phyloP scores from a whole-genome alignment of 1,140 invertebrate genomes.

The Hypothenemus hampei region DNA sequence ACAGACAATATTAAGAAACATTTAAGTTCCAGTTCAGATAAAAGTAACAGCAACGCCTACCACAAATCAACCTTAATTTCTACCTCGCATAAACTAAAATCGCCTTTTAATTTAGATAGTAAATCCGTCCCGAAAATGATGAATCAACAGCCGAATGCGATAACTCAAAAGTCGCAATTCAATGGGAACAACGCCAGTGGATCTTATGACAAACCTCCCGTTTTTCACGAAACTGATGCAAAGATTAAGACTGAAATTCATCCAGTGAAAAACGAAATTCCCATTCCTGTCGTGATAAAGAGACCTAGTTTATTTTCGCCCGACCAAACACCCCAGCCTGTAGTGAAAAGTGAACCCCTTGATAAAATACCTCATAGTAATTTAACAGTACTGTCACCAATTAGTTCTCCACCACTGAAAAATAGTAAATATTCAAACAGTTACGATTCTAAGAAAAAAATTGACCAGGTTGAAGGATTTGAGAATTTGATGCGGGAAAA shows the following conservation, averaged over 20 bases:
- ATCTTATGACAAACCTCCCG: constrained; percentile 11
- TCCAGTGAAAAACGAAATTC: constrained; percentile 33
- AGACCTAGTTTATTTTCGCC: constrained; percentile 51
- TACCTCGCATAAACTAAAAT: constrained; percentile 43
- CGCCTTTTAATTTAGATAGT: constrained; percentile 37
- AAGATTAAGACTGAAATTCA: constrained; percentile 30
- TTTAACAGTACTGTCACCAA: constrained; percentile 30
- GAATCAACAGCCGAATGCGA: constrained; percentile 2
- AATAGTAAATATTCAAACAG: constrained; percentile 38
- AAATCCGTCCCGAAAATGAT: constrained; percentile 42
- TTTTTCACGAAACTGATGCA: constrained; percentile 17
- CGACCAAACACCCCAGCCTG: constrained; percentile 44
- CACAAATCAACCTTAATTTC: constrained; percentile 32
- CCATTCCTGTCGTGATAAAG: constrained; percentile 36
- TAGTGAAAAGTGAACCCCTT: constrained; percentile 6
- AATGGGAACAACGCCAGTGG: constrained; percentile 36
- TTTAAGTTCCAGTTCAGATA: constrained; percentile 33
- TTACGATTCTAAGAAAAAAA: constrained; percentile 44
- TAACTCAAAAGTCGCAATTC: constrained; percentile 22
- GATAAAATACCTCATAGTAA: constrained; percentile 12
- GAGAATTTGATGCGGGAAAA: constrained; percentile 44
- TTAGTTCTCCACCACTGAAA: constrained; percentile 34
- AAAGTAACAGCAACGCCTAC: constrained; percentile 32
- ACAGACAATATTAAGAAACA: constrained; percentile 38
- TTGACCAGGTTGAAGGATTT: constrained; percentile 46